Percentiles rank a stretch among this genome's conserved stretches.
These are phyloP conservation scores for Propsilocerus akamusi DNA, from an alignment of 1,140 invertebrate species.

Conservation along the genomic window DNA sequence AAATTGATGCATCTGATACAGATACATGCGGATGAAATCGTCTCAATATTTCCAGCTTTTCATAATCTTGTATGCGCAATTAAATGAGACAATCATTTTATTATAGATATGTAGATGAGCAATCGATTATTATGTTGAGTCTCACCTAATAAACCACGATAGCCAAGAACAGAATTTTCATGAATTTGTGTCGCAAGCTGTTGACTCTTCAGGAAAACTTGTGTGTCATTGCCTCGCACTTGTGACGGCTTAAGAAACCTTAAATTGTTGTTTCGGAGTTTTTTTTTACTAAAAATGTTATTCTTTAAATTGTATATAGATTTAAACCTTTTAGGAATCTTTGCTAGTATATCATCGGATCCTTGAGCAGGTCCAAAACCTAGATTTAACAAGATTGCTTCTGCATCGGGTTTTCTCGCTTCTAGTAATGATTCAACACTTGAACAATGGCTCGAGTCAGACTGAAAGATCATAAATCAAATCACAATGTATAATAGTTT, in stretches of 20 bases:
- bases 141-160: conserved; percentile 38
- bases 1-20: no score
- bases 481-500: neutral
- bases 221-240: conserved; percentile 36
- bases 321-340: conserved; percentile 34
- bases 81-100: neutral
- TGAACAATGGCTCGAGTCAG: conserved; percentile 47
- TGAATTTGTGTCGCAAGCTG: conserved; percentile 34
- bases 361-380: conserved; percentile 34
- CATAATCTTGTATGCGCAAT: neutral
- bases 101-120: neutral
- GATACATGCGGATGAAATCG: conserved; percentile 6
- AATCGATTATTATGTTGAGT: neutral
- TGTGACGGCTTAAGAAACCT: conserved; percentile 39
- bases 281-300: no score
- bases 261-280: neutral
- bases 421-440: conserved; percentile 53
- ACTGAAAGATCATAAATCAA: conserved; percentile 24
- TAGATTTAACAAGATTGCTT: conserved; percentile 42
- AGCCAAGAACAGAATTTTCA: conserved; percentile 40
- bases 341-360: conserved; percentile 25
- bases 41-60: conserved; percentile 5
- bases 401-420: conserved; percentile 43
- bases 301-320: neutral
- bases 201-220: conserved; percentile 36